Base-by-base conservation (phyloP, 1,140 invertebrate species). In the Plutomurus gul region DNA sequence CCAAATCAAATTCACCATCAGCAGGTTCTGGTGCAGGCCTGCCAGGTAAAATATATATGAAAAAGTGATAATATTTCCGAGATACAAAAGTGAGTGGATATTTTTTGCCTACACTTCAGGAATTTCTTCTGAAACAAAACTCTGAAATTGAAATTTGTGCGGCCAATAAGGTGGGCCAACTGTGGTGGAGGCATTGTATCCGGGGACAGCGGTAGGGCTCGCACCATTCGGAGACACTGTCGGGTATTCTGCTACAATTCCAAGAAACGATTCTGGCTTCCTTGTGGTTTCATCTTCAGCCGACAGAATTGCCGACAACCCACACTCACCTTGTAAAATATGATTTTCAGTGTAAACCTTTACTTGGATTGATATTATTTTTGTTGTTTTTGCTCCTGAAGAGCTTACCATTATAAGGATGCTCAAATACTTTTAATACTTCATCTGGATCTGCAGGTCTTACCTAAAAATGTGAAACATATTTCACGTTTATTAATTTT, bases 281-380 rank as follows among this genome's bases (percentile, higher is more conserved):
- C 75, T 49, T 18, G 78, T 79, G 1, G 49, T 79, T 40, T 72
- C 70, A 39, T 72, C 78, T 70, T 82, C 81, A 8, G 39, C 76
- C 3, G n/a, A 22, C 7, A 80, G 40, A 47, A 82, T 77, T 37
- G 49, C 65, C 7, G 78, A 77, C 49, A 76, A 27, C 18, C 78
- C 81, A 73, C 78, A 80, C 3, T 71, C 76, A 10, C 49, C 76
- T 78, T 18, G 27, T 8, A 8, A 16, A 36, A 4, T 0, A 33
- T n/a, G 18, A 65, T 3, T n/a, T n/a, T n/a, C 3, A 5, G 6
- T 16, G 33, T 33, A 3, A 33, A 25, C 16, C n/a, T n/a, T 27
- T 11, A 6, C 1, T 1, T 4, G 13, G n/a, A n/a, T n/a, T 65
- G 8, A 1, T 30, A 65, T 36, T 36, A 27, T n/a, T 22, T n/a